Evolutionary conservation across 2,113 vertebrate genomes (phyloP).

Genomic region (Holacanthus passer): DNA sequence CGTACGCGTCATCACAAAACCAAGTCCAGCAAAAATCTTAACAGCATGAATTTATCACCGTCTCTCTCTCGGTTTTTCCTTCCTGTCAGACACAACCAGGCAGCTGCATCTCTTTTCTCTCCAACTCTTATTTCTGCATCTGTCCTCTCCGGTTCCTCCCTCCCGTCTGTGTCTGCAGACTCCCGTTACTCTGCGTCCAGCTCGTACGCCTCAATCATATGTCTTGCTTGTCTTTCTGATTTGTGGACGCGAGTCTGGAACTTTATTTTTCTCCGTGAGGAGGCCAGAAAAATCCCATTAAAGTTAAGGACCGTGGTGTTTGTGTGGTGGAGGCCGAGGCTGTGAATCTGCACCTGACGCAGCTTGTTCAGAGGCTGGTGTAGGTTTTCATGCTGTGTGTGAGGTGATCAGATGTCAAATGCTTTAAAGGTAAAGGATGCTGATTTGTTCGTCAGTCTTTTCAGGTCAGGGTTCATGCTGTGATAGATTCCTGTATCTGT

Average conservation of each 20-base stretch:
- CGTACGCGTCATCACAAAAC: neutral
- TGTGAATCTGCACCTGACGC: neutral
- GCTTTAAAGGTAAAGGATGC: neutral
- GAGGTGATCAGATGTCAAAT: neutral
- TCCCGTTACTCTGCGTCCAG: neutral
- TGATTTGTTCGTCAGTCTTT: neutral
- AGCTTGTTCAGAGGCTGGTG: neutral
- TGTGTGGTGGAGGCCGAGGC: neutral
- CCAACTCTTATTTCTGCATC: conserved; percentile 42
- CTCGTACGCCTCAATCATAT: conserved; percentile 2
- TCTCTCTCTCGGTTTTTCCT: neutral
- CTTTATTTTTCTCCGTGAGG: neutral
- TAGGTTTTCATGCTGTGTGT: neutral
- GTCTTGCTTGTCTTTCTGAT: conserved; percentile 46
- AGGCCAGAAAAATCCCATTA: conserved; percentile 17
- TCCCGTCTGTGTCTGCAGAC: conserved; percentile 1
- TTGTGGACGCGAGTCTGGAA: conserved; percentile 17
- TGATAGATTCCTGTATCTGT: too few species aligned
- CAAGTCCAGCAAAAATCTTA: conserved; percentile 35
- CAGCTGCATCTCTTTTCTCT: conserved; percentile 61
- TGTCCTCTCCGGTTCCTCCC: neutral
- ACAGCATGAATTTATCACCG: neutral
- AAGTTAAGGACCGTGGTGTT: neutral
- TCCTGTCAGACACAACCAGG: conserved; percentile 48
- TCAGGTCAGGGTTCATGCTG: too few species aligned